A percentile compares a stretch with the other conserved stretches of the same genome.
Conservation (phyloP, 2,113 vertebrate species). For the Tetrao urogallus region DNA sequence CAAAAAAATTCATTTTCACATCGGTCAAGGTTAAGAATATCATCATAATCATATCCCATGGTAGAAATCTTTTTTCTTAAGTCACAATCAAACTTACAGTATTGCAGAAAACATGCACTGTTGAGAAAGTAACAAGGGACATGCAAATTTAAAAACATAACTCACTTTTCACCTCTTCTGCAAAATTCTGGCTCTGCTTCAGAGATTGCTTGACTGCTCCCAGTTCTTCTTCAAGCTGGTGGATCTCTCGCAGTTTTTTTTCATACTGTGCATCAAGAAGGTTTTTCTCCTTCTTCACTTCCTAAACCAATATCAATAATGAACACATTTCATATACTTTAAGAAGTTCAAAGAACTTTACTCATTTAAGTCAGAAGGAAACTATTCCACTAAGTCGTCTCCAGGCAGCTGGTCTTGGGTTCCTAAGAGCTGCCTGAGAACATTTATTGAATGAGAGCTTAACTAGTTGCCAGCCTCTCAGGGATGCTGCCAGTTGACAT, state of each 20-base stretch:
- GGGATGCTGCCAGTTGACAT: neutral
- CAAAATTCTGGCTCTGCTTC: conserved; percentile 79
- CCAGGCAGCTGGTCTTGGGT: neutral
- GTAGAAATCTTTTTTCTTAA: neutral
- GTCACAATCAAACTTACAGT: neutral
- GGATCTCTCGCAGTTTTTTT: conserved; percentile 77
- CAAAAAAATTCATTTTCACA: neutral
- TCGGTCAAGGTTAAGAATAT: neutral
- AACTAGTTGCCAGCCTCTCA: neutral
- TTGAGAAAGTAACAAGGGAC: neutral
- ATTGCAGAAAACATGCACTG: neutral
- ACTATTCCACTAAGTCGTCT: neutral
- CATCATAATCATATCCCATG: neutral
- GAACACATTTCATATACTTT: neutral
- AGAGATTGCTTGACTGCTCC: conserved; percentile 76
- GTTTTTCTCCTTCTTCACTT: conserved; percentile 82
- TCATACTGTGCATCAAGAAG: conserved; percentile 77
- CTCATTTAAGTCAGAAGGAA: neutral
- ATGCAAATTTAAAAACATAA: neutral
- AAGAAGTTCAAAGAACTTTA: neutral
- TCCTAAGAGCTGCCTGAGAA: neutral
- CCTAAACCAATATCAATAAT: conserved; percentile 72
- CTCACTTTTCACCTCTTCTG: conserved; percentile 88
- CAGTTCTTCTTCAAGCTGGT: conserved; percentile 85
- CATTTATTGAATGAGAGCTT: neutral